Evolutionary conservation across 2,888 invertebrate species (phyloP).

Genomic region (Strigamia transsilvanica): DNA sequence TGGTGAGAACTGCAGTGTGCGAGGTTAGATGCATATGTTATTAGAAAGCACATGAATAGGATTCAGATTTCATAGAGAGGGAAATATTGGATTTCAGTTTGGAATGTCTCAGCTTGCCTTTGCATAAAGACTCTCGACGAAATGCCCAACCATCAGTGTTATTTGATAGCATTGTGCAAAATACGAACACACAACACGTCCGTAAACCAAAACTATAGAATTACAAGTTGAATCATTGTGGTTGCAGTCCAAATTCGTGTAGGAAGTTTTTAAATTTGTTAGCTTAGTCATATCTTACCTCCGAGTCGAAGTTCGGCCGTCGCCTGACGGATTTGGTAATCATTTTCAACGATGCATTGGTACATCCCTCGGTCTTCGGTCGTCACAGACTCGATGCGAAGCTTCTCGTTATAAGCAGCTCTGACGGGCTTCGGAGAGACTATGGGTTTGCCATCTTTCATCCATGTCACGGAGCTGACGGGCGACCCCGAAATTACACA

Average conservation of each 20-base stretch:
- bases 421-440: conserved; percentile 48
- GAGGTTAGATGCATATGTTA: conserved; percentile 46
- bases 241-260: conserved; percentile 6
- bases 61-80: conserved; percentile 48
- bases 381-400: conserved; percentile 53
- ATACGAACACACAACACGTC: conserved; percentile 21
- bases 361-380: conserved; percentile 54
- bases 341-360: conserved; percentile 72
- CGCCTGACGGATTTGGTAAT: conserved; percentile 84
- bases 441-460: conserved; percentile 53
- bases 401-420: conserved; percentile 51
- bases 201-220: conserved; percentile 37
- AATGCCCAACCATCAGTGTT: conserved; percentile 48
- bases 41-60: conserved; percentile 41
- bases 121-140: conserved; percentile 42
- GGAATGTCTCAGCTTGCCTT: conserved; percentile 45
- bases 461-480: conserved; percentile 52
- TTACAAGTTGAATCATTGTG: conserved; percentile 17
- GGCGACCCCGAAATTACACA: conserved; percentile 52
- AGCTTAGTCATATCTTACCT: conserved; percentile 69
- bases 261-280: background rate
- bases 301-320: conserved; percentile 81
- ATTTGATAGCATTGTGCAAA: conserved; percentile 35
- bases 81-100: conserved; percentile 46
- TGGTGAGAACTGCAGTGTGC: background rate